These are phyloP conservation scores for Heliocidaris erythrogramma DNA, from an alignment of 35 echinoderm and acorn worm species.

Conservation along the genomic window DNA sequence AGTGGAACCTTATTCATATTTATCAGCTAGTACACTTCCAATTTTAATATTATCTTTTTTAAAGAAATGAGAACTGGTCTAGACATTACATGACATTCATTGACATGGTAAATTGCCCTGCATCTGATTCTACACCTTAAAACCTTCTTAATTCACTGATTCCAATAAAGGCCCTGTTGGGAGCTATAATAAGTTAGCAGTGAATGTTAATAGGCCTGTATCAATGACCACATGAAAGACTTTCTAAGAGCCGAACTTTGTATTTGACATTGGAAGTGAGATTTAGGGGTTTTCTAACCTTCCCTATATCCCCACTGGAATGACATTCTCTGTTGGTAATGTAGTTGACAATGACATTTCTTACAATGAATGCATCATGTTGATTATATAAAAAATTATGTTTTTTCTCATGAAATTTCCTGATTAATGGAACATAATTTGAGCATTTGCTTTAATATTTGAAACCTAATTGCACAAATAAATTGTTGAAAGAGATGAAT, in stretches of 20 bases:
- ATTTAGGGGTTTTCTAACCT: neutral
- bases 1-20: neutral
- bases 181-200: neutral
- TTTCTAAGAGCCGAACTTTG: neutral
- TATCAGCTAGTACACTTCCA: neutral
- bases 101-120: neutral
- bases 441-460: neutral
- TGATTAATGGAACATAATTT: neutral
- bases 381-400: neutral
- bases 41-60: neutral
- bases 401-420: too few relatives aligned
- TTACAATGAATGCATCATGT: neutral
- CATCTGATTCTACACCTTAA: neutral
- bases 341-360: neutral
- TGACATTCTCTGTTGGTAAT: neutral
- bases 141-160: neutral
- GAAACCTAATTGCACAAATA: too few relatives aligned
- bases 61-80: neutral
- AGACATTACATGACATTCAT: neutral
- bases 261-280: neutral
- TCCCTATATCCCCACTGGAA: neutral
- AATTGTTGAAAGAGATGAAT: too few relatives aligned
- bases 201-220: neutral
- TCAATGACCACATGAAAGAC: neutral
- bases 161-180: neutral